Evolutionary conservation across 2,888 invertebrate genomes (phyloP), one percentile per base, ranked within the genome.

Genomic region (Priocnemis perturbator): DNA sequence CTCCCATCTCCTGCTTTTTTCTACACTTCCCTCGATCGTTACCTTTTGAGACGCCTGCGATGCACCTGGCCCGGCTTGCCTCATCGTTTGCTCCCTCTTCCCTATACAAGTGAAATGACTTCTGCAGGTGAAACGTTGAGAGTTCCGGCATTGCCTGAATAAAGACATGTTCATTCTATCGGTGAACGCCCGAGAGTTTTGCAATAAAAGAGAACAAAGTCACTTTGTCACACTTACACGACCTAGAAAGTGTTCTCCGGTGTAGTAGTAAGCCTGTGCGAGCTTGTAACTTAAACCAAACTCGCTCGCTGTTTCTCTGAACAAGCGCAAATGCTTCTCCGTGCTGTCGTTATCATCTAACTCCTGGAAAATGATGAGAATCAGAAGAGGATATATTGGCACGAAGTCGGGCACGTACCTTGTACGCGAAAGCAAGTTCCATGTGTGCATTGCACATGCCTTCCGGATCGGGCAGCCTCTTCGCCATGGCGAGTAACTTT

Each of bases 21-120:
- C n/a, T n/a, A n/a, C n/a, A n/a, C n/a, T n/a, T n/a, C n/a, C n/a
- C n/a, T n/a, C n/a, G n/a, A n/a, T n/a, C n/a, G 37, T 37, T 23
- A 83, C 87, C 87, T 78, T 79, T 85, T 0, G 87, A 84, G 21
- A 86, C 74, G 1, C 81, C 87, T 2, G 80, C 78, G 3, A 83
- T 67, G 47, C 74, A 81, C 68, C 87, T 80, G 1, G 82, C 83
- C 21, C 76, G 76, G 67, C 83, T 77, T 15, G 82, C 81, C 26
- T 86, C 81, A 0, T 67, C 63, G 0, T 21, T 63, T 23, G 72
- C 68, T 0, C 69, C 74, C 0, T 83, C 71, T 2, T 47, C 60
- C 3, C 69, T 74, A 26, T 83, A 87, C 0, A 82, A 19, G 2
- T 66, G 57, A 17, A 86, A 73, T 1, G 87, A 79, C 0, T 62